Evolutionary conservation across 1,140 invertebrate species (phyloP).

Genomic region (Phthorimaea operculella): DNA sequence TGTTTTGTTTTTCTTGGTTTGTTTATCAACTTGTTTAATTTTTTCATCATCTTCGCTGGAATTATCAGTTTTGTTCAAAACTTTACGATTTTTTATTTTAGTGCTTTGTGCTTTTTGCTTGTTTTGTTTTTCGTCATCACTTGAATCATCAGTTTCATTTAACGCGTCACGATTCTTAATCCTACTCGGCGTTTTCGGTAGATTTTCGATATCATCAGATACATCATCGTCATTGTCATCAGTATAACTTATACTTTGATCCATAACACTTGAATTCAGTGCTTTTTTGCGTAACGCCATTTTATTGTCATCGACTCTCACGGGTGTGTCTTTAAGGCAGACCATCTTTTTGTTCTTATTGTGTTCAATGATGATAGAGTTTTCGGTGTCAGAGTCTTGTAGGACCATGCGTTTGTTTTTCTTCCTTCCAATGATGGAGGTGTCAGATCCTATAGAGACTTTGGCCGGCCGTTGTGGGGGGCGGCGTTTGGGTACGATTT

Average conservation of each 20-base stretch:
- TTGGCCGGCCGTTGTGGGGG: constrained; percentile 12
- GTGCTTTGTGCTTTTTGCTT: background rate
- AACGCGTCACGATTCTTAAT: background rate
- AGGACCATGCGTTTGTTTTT: constrained; percentile 45
- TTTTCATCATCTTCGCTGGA: background rate
- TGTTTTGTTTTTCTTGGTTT: background rate
- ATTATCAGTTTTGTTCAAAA: background rate
- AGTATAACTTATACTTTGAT: constrained; percentile 17
- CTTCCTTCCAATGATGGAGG: constrained; percentile 31
- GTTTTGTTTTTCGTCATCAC: background rate
- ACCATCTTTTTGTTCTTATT: constrained; percentile 34
- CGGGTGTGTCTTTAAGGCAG: constrained; percentile 48
- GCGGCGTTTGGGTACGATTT: constrained; percentile 36
- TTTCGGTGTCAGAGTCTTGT: constrained; percentile 52
- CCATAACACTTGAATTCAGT: background rate
- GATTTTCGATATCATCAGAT: background rate
- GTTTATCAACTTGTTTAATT: background rate
- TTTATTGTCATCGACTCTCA: constrained; percentile 26
- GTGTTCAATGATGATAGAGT: constrained; percentile 48
- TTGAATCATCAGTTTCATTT: background rate
- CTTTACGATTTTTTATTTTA: too few species aligned
- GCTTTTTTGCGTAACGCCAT: constrained; percentile 3
- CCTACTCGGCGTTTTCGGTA: too few species aligned
- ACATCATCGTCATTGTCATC: constrained; percentile 14
- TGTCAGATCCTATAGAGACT: constrained; percentile 18